Conservation (phyloP, 2,888 invertebrate species). For the Pseudoips prasinana region DNA sequence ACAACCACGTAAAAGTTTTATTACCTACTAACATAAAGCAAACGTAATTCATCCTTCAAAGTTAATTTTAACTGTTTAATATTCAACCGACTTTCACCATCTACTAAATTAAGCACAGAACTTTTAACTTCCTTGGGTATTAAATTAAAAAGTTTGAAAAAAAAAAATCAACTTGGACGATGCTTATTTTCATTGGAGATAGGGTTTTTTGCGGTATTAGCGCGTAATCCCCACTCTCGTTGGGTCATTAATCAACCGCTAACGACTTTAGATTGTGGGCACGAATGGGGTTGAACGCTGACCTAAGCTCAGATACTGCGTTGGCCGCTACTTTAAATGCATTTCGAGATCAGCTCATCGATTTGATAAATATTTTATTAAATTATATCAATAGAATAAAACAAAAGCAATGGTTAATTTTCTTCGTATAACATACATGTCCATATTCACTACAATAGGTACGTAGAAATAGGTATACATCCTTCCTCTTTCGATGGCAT, state of each 20-base stretch:
- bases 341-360: slow-evolving; percentile 24
- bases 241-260: slow-evolving; percentile 64
- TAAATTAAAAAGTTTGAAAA: slow-evolving; percentile 45
- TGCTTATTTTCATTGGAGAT: slow-evolving; percentile 38
- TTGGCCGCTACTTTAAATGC: slow-evolving; percentile 28
- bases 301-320: slow-evolving; percentile 30
- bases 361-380: no score
- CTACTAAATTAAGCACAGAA: slow-evolving; percentile 39
- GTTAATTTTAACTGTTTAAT: slow-evolving; percentile 46
- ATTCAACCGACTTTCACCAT: slow-evolving; percentile 41
- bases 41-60: slow-evolving; percentile 29
- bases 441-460: no score
- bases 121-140: slow-evolving; percentile 33
- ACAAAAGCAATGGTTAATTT: no score
- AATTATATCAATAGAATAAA: no score
- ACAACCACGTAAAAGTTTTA: no score
- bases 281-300: slow-evolving; percentile 32
- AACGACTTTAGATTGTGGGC: slow-evolving; percentile 52
- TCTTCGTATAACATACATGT: no score
- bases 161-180: slow-evolving; percentile 23
- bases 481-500: no score
- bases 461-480: no score
- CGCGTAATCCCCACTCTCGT: slow-evolving; percentile 52
- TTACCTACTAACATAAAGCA: no score
- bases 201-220: slow-evolving; percentile 52